These are phyloP conservation scores for Diabrotica balteata DNA, from an alignment of 2,888 invertebrate species.

Conservation along the genomic window DNA sequence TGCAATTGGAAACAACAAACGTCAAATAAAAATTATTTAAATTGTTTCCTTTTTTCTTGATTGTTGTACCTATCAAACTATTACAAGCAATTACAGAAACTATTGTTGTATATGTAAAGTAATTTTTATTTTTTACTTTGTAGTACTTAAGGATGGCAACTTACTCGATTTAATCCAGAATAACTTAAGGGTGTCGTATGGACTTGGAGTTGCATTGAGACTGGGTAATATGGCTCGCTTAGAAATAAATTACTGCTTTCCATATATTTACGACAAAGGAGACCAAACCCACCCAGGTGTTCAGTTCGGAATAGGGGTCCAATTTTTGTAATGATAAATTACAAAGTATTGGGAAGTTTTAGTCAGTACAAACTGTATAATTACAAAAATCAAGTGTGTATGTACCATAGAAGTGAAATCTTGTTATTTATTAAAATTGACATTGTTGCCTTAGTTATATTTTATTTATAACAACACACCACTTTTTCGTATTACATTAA, in stretches of 20 bases:
- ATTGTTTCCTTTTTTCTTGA: too few relatives aligned
- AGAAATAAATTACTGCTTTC: conserved; percentile 94
- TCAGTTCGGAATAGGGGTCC: conserved; percentile 85
- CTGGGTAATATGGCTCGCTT: conserved; percentile 86
- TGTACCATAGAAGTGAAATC: conserved; percentile 11
- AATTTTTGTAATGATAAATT: conserved; percentile 69
- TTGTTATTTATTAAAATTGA: conserved; percentile 35
- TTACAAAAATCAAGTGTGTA: conserved; percentile 20
- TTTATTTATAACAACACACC: background rate
- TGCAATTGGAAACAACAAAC: too few relatives aligned
- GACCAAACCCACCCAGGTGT: conserved; percentile 75
- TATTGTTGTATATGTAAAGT: too few relatives aligned
- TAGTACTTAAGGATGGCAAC: conserved; percentile 27
- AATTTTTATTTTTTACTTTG: conserved; percentile 1
- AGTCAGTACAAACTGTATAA: conserved; percentile 13
- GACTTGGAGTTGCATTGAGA: conserved; percentile 84
- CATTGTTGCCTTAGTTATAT: conserved; percentile 27
- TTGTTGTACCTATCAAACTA: too few relatives aligned
- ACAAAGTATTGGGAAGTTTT: conserved; percentile 2
- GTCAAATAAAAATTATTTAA: too few relatives aligned
- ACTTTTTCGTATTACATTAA: too few relatives aligned
- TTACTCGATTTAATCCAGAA: conserved; percentile 41
- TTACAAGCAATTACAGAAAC: too few relatives aligned
- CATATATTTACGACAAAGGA: conserved; percentile 67
- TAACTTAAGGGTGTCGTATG: conserved; percentile 76